Evolutionary conservation across 2,888 invertebrate species (phyloP), one percentile per base, ranked within the genome.

Genomic region (Himalopsyche tibetana): DNA sequence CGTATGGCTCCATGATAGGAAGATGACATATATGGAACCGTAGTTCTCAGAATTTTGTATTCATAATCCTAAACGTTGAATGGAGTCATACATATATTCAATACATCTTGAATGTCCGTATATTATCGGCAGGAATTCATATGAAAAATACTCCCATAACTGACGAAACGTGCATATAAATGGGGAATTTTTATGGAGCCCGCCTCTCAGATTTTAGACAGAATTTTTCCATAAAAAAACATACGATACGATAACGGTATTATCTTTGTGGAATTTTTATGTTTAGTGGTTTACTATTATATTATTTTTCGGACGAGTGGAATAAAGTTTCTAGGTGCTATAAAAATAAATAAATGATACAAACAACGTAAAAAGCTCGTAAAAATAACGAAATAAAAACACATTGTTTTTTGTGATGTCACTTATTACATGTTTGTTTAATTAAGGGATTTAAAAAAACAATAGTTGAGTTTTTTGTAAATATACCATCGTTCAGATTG

Each of bases 81-180:
- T 63, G 63, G 63, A 63, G 63, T 63, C 63, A 63, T 63, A 63
- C 63, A 63, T 63, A 63, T 63, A 63, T 63, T 63, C 63, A 63
- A 63, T 63, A 63, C 63, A 63, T 63, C 63, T 19, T 63, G 63
- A 63, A 63, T 63, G 63, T 19, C 63, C 63, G 63, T 63, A 63
- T 63, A 63, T 63, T 63, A 63, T 63, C 63, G 63, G 63, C 63
- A 63, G 63, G 63, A 63, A 63, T 63, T 63, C 63, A 63, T 63
- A 63, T 63, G 63, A 63, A 19, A 63, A 63, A 63, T 63, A 63
- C 28, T 19, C 28, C 63, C 63, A 2, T 19, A 63, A 63, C 63
- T 63, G 63, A 63, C 63, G 63, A 63, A 63, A 63, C 63, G 63
- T 63, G 63, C 63, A 63, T 63, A 63, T 63, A 63, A 63, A 63